These are phyloP conservation scores for Tarsius wallacei DNA, from an alignment of 2,797 vertebrate genomes.

Conservation along the genomic window DNA sequence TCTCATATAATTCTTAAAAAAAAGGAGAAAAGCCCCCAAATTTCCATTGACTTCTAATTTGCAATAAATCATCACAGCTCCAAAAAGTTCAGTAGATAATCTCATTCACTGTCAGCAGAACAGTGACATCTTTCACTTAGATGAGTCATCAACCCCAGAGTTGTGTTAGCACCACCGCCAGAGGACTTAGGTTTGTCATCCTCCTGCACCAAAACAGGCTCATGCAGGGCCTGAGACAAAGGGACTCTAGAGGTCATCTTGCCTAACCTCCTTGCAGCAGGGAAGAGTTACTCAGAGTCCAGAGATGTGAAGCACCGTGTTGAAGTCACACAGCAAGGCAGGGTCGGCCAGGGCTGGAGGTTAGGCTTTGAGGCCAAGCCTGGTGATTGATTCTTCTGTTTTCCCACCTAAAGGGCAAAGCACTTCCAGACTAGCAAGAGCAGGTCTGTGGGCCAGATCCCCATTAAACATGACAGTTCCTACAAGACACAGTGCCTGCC, in stretches of 20 bases:
- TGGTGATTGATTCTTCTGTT: background rate
- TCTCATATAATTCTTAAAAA: background rate
- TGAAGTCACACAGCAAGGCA: background rate
- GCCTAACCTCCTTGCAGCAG: background rate
- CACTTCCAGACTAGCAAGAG: background rate
- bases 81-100: background rate
- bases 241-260: background rate
- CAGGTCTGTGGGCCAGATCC: background rate
- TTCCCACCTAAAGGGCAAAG: background rate
- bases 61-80: background rate
- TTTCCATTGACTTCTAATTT: background rate
- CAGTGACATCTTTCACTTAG: background rate
- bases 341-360: too few relatives aligned
- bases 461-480: background rate
- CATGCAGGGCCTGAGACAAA: fast-evolving
- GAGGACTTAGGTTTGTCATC: background rate
- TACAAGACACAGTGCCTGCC: background rate
- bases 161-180: background rate
- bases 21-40: background rate
- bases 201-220: background rate
- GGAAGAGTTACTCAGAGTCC: background rate
- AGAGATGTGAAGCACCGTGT: background rate
- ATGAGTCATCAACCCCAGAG: background rate
- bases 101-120: background rate
- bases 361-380: background rate